Conservation (phyloP, 2,113 vertebrate species). For the Picathartes gymnocephalus region DNA sequence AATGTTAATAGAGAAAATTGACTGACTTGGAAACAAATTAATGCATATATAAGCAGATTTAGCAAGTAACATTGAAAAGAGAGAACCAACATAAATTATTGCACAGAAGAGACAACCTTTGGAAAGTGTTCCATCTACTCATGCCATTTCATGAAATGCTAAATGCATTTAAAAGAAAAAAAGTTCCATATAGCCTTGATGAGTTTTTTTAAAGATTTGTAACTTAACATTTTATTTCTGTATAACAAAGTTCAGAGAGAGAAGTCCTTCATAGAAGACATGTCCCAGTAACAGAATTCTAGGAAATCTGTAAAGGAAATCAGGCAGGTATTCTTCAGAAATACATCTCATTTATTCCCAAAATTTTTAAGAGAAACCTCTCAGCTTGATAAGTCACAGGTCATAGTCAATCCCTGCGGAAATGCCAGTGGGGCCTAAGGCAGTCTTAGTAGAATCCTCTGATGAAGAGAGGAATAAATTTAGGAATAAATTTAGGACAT, state of each 20-base stretch:
- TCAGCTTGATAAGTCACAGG: neutral
- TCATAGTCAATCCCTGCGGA: neutral
- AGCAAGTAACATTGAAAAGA: neutral
- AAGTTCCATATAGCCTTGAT: neutral
- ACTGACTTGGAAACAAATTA: neutral
- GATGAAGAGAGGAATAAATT: neutral
- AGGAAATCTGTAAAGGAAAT: neutral
- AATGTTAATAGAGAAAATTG: neutral
- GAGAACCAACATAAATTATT: neutral
- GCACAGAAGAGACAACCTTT: neutral
- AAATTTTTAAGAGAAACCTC: neutral
- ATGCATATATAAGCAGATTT: neutral
- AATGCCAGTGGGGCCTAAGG: neutral
- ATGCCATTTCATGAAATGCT: neutral
- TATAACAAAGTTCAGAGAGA: neutral
- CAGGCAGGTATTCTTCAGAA: neutral
- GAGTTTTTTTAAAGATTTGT: neutral
- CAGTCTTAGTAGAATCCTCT: neutral
- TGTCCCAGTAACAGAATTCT: neutral
- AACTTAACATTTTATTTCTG: neutral
- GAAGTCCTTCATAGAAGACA: neutral
- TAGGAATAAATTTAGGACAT: neutral
- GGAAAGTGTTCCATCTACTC: neutral
- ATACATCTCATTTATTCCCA: neutral
- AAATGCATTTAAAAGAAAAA: neutral